phyloP scores from a whole-genome alignment of 2,888 invertebrate species.

The Temnothorax unifasciatus region DNA sequence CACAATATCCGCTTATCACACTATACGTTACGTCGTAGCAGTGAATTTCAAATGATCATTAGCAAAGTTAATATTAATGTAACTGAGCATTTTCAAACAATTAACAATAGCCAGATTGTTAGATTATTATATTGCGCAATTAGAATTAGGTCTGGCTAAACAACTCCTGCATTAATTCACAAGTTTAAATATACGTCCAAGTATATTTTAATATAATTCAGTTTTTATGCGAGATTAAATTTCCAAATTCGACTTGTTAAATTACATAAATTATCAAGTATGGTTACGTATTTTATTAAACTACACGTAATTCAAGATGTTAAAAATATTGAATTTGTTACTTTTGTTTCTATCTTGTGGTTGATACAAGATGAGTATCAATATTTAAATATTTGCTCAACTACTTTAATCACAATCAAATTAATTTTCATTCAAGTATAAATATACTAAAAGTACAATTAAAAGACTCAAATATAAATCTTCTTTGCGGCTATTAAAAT shows the following conservation, averaged over 20 bases:
- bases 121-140: background rate
- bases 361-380: background rate
- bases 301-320: background rate
- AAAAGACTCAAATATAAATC: background rate
- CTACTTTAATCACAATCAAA: background rate
- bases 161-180: background rate
- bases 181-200: background rate
- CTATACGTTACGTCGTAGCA: background rate
- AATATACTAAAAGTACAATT: conserved; percentile 3
- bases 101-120: conserved; percentile 16
- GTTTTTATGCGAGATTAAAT: background rate
- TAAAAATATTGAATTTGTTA: background rate
- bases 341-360: background rate
- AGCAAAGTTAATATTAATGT: background rate
- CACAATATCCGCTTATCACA: conserved; percentile 25
- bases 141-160: background rate
- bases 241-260: background rate
- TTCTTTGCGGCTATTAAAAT: conserved; percentile 29
- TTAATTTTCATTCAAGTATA: background rate
- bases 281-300: background rate
- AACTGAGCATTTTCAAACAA: background rate
- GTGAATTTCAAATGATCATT: conserved; percentile 15
- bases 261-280: conserved; percentile 1
- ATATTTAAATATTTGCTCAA: conserved; percentile 1
- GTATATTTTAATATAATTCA: background rate